Conservation (phyloP, 1,140 invertebrate species). For the Drosophila lacertosa region DNA sequence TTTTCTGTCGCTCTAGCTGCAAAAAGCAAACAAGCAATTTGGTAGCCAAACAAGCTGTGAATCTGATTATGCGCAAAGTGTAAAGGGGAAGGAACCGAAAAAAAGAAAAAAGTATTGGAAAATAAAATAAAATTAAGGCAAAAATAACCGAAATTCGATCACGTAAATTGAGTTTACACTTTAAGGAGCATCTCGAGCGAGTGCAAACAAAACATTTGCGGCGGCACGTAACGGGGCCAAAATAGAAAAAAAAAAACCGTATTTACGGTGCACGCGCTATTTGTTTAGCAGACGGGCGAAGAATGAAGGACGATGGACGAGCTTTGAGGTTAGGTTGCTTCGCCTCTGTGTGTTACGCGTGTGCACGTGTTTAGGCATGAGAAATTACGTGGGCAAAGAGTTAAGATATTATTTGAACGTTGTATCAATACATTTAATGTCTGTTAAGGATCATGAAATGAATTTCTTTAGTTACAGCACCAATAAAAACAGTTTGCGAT, state of each 20-base stretch:
- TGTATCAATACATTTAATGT: slow-evolving; percentile 5
- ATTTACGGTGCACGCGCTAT: slow-evolving; percentile 41
- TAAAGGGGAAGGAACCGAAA: slow-evolving; percentile 10
- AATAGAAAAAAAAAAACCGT: slow-evolving; percentile 28
- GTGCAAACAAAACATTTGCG: slow-evolving; percentile 50
- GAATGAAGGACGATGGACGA: too few relatives aligned
- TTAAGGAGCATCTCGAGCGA: slow-evolving; percentile 24
- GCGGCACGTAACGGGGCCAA: slow-evolving; percentile 51
- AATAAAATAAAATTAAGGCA: background rate
- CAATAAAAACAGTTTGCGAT: background rate
- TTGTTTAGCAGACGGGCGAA: slow-evolving; percentile 28
- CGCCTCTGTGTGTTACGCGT: too few relatives aligned
- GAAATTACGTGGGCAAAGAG: too few relatives aligned
- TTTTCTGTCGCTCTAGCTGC: too few relatives aligned
- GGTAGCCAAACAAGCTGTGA: slow-evolving; percentile 17
- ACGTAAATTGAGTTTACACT: slow-evolving; percentile 76
- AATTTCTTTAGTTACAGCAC: background rate
- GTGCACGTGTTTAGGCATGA: background rate
- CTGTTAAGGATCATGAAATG: background rate
- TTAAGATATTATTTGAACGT: too few relatives aligned
- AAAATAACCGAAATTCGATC: slow-evolving; percentile 53
- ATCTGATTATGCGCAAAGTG: slow-evolving; percentile 40
- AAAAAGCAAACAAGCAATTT: background rate
- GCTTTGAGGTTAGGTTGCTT: background rate
- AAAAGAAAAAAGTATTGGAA: background rate